Percentiles rank a stretch among this genome's conserved stretches.
Evolutionary conservation across 1,140 invertebrate genomes (phyloP).

Genomic region (Hylyphantes graminicola): DNA sequence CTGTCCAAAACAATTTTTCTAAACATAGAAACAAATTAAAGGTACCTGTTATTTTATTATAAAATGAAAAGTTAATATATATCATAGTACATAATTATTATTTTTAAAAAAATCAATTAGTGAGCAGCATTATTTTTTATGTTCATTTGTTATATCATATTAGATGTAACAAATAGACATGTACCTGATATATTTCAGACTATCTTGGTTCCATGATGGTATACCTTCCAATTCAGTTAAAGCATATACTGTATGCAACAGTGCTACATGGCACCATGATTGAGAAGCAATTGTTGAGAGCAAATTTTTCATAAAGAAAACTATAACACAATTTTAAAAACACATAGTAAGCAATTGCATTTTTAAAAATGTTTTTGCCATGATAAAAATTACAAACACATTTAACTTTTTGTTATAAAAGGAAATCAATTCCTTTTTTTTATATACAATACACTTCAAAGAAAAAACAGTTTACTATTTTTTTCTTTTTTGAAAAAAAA

Average conservation of each 20-base stretch:
- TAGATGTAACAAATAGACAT: background rate
- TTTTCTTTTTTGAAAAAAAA: too few relatives aligned
- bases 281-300: conserved; percentile 21
- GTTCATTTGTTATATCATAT: background rate
- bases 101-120: background rate
- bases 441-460: too few relatives aligned
- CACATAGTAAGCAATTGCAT: background rate
- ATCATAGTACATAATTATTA: background rate
- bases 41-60: too few relatives aligned
- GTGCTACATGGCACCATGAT: conserved; percentile 29
- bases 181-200: conserved; percentile 29
- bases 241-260: conserved; percentile 24
- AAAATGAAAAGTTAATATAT: background rate
- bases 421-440: too few relatives aligned
- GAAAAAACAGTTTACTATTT: too few relatives aligned
- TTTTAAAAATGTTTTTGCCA: background rate
- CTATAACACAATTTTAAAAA: conserved; percentile 12
- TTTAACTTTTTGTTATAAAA: too few relatives aligned
- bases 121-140: background rate
- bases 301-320: conserved; percentile 4
- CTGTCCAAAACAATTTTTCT: conserved; percentile 30
- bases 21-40: background rate
- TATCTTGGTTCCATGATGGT: conserved; percentile 22
- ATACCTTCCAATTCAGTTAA: conserved; percentile 15
- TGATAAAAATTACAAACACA: background rate